phyloP scores from a whole-genome alignment of 2,888 invertebrate species.

The Galerucella nymphaeae region DNA sequence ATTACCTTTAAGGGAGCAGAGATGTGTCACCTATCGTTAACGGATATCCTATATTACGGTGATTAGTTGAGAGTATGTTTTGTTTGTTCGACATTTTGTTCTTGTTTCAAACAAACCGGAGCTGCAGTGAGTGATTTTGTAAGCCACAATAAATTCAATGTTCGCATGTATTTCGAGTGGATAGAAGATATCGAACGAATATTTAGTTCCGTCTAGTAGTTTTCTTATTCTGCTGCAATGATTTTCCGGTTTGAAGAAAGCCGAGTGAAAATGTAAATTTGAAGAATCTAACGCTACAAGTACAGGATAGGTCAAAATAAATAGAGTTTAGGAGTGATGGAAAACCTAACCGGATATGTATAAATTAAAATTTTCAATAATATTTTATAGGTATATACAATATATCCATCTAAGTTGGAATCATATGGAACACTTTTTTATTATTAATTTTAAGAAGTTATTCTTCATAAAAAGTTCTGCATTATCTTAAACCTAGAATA shows the following conservation, averaged over 20 bases:
- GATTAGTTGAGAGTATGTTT: not conserved
- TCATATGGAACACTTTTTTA: too few species aligned
- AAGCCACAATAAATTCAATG: not conserved
- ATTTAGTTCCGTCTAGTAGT: constrained; percentile 1
- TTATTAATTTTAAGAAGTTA: too few species aligned
- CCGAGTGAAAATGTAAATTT: too few species aligned
- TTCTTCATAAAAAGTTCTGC: too few species aligned
- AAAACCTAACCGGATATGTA: too few species aligned
- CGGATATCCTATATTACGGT: constrained; percentile 17
- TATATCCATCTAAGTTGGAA: too few species aligned
- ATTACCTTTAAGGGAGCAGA: not conserved
- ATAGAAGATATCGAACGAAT: not conserved
- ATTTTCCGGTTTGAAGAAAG: not conserved
- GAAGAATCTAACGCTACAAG: too few species aligned
- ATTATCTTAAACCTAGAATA: too few species aligned
- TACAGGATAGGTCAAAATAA: too few species aligned
- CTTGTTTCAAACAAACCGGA: constrained; percentile 6
- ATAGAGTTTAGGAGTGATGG: too few species aligned
- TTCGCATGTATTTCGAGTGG: not conserved
- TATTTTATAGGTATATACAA: too few species aligned
- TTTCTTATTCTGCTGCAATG: not conserved
- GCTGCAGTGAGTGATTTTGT: constrained; percentile 19
- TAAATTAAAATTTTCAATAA: too few species aligned
- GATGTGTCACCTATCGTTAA: not conserved
- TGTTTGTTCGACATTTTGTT: not conserved